Evolutionary conservation across 1,140 invertebrate species (phyloP), one percentile per base, ranked within the genome.

Genomic region (Bombus waltoni): DNA sequence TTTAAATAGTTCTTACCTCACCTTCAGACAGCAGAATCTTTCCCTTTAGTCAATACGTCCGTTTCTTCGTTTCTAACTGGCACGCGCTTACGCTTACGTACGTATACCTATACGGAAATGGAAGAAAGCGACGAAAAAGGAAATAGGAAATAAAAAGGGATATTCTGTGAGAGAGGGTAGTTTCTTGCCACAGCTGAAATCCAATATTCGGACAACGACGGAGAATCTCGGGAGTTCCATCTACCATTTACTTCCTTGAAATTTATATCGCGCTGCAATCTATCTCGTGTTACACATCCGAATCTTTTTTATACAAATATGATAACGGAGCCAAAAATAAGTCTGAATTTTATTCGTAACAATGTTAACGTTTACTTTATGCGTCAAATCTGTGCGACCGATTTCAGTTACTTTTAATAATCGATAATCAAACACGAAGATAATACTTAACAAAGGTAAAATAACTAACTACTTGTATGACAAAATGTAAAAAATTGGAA

Each of bases 1-100:
- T 93, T 93, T 90, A 92, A 93, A 93, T 92, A 93, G 83, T 92
- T 92, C 74, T 90, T 86, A 78, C 68, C 62, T 74, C 59, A 71
- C 72, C 75, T 71, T 81, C 65, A 57, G 11, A 0, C 32, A 18
- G 9, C 42, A 35, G 44, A 79, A 81, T 86, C 89, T 83, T 86
- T 86, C 80, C 75, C 75, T 76, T 77, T 68, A 42, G 47, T 25
- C 77, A 66, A 77, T 81, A 79, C 85, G 70, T 70, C 40, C 62
- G 59, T 44, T 89, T n/a, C 76, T 15, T 59, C 57, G 57, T 59
- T 72, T 8, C 40, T 38, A 35, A 15, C 28, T 11, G 28, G 59
- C 53, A 86, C 79, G 78, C 68, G 66, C 62, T 53, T 59, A 85
- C 71, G 65, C 66, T 68, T 68, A 68, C 57, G 25, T 53, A 53